Percentiles rank a stretch among this genome's conserved stretches.
These are phyloP conservation scores for Hydroisotoma schaefferi DNA, from an alignment of 2,888 invertebrate genomes.

Conservation along the genomic window DNA sequence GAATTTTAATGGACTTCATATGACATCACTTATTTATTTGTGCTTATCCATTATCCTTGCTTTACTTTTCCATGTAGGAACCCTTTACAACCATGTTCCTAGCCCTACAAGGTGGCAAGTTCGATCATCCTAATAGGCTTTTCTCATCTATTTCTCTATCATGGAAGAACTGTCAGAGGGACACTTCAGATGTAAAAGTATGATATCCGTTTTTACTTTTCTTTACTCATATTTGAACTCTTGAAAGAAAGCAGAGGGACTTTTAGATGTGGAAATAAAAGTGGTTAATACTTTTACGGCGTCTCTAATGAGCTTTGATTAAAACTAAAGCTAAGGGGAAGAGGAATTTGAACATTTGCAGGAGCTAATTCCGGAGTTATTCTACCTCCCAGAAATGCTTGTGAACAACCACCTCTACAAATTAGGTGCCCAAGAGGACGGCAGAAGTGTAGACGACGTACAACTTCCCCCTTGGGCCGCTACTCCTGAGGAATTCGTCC, in stretches of 20 bases:
- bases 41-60: constrained; percentile 12
- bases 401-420: constrained; percentile 81
- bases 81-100: constrained; percentile 99
- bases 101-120: constrained; percentile 96
- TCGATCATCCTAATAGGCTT: constrained; percentile 95
- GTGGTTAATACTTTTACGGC: not conserved
- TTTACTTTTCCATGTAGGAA: constrained; percentile 67
- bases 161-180: constrained; percentile 98
- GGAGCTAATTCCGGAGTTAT: constrained; percentile 98
- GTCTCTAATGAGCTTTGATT: not conserved
- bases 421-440: constrained; percentile 84
- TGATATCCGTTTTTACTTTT: not conserved
- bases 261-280: not conserved
- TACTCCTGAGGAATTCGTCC: constrained; percentile 94
- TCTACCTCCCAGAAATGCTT: constrained; percentile 98
- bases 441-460: constrained; percentile 72
- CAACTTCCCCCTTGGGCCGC: constrained; percentile 95
- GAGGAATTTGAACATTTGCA: constrained; percentile 51
- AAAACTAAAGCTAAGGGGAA: not conserved
- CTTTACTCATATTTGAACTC: no score
- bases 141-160: constrained; percentile 92
- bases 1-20: constrained; percentile 12
- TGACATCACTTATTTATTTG: constrained; percentile 1
- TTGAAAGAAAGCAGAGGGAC: no score
- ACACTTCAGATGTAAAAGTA: constrained; percentile 97